These are phyloP conservation scores for Rhagonycha fulva DNA, from an alignment of 2,888 invertebrate genomes.

Conservation along the genomic window DNA sequence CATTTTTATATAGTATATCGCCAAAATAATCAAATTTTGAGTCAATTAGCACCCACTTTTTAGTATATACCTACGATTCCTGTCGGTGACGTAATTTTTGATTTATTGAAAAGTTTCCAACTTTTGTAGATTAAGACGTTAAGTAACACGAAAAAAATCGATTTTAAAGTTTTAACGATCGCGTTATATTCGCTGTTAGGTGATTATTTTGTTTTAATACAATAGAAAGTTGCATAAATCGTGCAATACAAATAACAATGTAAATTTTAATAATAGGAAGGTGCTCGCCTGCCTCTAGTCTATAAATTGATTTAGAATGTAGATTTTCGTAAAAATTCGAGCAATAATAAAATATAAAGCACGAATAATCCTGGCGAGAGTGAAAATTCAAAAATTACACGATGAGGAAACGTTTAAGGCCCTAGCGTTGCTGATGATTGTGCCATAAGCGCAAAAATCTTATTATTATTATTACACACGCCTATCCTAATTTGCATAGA, in stretches of 20 bases:
- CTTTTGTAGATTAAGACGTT: neutral
- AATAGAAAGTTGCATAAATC: conserved; percentile 12
- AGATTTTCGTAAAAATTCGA: conserved; percentile 11
- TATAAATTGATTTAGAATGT: conserved; percentile 16
- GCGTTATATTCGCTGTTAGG: neutral
- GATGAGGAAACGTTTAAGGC: neutral
- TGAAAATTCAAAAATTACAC: neutral
- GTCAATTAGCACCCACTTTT: neutral
- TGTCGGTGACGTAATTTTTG: neutral
- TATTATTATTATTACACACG: neutral
- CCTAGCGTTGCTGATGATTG: neutral
- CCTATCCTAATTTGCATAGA: neutral
- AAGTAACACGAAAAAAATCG: neutral
- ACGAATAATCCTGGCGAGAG: neutral
- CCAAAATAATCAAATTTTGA: neutral
- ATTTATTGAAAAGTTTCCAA: neutral
- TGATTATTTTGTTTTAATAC: conserved; percentile 9
- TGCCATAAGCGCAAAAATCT: neutral
- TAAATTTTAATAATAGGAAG: conserved; percentile 16
- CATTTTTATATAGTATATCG: neutral
- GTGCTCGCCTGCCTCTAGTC: neutral
- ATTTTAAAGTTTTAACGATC: neutral
- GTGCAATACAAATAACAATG: conserved; percentile 14
- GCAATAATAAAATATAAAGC: conserved; percentile 13
- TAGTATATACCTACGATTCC: neutral